Base-by-base conservation (phyloP, 2,797 vertebrate genomes). In the Danionella dracula region DNA sequence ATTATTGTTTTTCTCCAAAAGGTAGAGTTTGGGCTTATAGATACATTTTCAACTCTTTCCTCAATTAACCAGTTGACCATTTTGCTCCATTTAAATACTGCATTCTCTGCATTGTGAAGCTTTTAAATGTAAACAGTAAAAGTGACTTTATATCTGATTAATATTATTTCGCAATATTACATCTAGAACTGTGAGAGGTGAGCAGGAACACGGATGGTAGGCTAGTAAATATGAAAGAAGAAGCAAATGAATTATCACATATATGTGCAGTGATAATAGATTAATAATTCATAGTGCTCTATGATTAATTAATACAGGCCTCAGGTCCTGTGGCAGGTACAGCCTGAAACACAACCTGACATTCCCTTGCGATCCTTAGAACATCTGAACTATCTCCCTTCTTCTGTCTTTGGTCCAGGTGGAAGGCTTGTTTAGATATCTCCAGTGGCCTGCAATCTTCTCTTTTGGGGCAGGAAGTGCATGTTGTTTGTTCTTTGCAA, bases 261-360 rank as follows among this genome's bases (percentile, higher is more conserved):
- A 82, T 84, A 85, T 86, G 81, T 78, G 66, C 68, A 62, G 82
- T 74, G 76, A 87, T 88, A 87, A 87, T 85, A 79, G 79, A 84
- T 90, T 81, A 89, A 91, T 91, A 83, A 89, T 90, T 89, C 85
- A 90, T 89, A 80, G 75, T 15, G 71, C 80, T 81, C 84, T 81
- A 88, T 90, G 84, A 89, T 89, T 90, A 88, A 91, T 90, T 89
- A 85, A 89, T 85, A 87, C 83, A 86, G 82, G 85, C 87, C 84
- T 79, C 75, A 7, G 87, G 88, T 87, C 82, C 79, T 86, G 79
- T 86, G 79, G 86, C 85, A 88, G 85, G 84, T 86, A 87, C 85
- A 85, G 82, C 76, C 84, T 27, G 75, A 81, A 83, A 81, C 80
- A 78, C 83, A 85, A 67, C 37, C 78, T 81, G 84, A 82, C 84